Percentiles rank a stretch among this genome's conserved stretches.
Evolutionary conservation across 2,888 invertebrate species (phyloP).

Genomic region (Ennomos quercinarius): DNA sequence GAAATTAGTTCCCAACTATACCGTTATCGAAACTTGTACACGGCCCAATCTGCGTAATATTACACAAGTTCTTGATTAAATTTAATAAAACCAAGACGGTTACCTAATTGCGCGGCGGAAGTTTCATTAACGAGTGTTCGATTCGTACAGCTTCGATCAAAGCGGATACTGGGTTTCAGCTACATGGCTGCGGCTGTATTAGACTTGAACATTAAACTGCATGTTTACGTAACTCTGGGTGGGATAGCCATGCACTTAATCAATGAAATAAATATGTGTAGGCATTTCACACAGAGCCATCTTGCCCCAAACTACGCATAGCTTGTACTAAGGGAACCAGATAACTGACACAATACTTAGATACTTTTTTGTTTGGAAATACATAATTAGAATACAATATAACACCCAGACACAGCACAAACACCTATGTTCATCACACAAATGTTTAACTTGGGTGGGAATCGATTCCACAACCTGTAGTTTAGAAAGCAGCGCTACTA

Average conservation of each 20-base stretch:
- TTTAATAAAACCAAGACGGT: constrained; percentile 85
- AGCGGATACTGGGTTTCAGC: constrained; percentile 9
- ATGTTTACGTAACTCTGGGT: neutral
- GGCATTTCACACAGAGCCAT: no score
- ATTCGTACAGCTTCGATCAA: constrained; percentile 69
- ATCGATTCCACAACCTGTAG: no score
- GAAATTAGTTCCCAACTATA: constrained; percentile 83
- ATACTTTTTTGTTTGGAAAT: no score
- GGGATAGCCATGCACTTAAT: neutral
- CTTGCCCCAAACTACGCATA: no score
- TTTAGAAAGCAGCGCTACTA: no score
- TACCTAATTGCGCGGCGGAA: constrained; percentile 79
- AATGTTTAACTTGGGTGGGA: no score
- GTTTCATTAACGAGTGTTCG: constrained; percentile 83
- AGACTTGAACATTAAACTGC: neutral
- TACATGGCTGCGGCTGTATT: neutral
- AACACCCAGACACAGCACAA: no score
- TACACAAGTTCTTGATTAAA: constrained; percentile 85
- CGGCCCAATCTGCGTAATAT: constrained; percentile 84
- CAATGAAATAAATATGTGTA: no score
- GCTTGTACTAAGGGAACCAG: no score
- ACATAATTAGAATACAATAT: no score
- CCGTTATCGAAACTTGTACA: constrained; percentile 83
- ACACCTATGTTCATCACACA: no score
- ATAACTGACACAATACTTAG: no score